Conservation (phyloP, 2,888 invertebrate species). For the Xanthostigma xanthostigma region DNA sequence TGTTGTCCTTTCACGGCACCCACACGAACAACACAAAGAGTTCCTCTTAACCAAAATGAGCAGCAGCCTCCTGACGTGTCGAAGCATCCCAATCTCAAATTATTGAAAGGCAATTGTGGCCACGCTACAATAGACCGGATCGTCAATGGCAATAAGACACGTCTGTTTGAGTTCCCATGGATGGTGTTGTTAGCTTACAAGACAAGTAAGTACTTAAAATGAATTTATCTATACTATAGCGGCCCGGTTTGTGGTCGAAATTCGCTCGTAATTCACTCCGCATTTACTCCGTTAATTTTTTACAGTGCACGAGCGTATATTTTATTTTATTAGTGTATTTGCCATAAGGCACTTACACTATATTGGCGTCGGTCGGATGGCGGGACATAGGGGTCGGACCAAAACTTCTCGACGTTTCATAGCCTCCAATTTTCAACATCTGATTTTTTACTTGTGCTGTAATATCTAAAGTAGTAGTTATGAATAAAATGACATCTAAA, state of each 20-base stretch:
- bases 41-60: neutral
- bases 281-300: too few relatives aligned
- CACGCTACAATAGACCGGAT: constrained; percentile 36
- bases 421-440: neutral
- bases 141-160: constrained; percentile 42
- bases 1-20: constrained; percentile 20
- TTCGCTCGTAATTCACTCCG: too few relatives aligned
- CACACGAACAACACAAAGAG: constrained; percentile 7
- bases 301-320: too few relatives aligned
- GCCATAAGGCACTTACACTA: too few relatives aligned
- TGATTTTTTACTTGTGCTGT: neutral
- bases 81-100: constrained; percentile 24
- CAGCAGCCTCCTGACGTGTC: constrained; percentile 24
- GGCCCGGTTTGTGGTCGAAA: too few relatives aligned
- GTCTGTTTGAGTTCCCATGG: constrained; percentile 55
- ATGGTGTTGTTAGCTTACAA: constrained; percentile 54
- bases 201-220: constrained; percentile 13
- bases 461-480: neutral
- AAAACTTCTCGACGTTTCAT: too few relatives aligned
- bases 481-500: neutral
- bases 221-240: too few relatives aligned
- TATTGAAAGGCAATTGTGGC: constrained; percentile 39
- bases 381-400: too few relatives aligned
- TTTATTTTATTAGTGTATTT: too few relatives aligned
- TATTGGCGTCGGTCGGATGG: too few relatives aligned